phyloP scores from a whole-genome alignment of 1,140 invertebrate species.

The Danaus melanippus region DNA sequence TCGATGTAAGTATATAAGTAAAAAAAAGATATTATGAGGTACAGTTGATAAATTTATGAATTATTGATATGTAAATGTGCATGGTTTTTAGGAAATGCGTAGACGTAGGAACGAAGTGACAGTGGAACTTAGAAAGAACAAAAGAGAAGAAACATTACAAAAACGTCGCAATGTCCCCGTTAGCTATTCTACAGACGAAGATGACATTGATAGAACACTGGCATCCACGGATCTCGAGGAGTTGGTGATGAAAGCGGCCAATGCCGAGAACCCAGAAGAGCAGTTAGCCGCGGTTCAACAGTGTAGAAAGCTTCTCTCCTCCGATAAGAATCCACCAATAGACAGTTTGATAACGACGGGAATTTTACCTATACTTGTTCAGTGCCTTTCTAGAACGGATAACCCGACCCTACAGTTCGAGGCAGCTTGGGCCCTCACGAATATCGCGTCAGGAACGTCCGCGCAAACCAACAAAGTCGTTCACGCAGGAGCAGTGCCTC shows the following conservation, averaged over 20 bases:
- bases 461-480: conserved; percentile 97
- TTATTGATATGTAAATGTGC: background rate
- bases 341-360: conserved; percentile 94
- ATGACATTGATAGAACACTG: conserved; percentile 80
- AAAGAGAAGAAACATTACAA: conserved; percentile 95
- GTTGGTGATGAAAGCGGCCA: conserved; percentile 82
- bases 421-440: conserved; percentile 99
- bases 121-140: conserved; percentile 96
- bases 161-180: conserved; percentile 95
- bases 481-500: conserved; percentile 92
- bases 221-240: conserved; percentile 78
- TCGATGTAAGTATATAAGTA: conserved; percentile 85
- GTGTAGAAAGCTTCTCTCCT: conserved; percentile 94
- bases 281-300: conserved; percentile 89
- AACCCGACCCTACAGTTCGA: conserved; percentile 97
- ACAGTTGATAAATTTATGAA: background rate
- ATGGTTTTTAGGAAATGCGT: conserved; percentile 88
- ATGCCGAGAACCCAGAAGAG: conserved; percentile 77
- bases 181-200: conserved; percentile 86
- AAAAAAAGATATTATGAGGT: background rate
- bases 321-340: conserved; percentile 99
- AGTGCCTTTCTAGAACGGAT: conserved; percentile 88
- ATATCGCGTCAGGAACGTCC: conserved; percentile 98
- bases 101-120: conserved; percentile 95
- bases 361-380: conserved; percentile 94